A percentile compares a stretch with the other conserved stretches of the same genome.
Conservation (phyloP, 1,140 invertebrate species). For the Lycorma delicatula region DNA sequence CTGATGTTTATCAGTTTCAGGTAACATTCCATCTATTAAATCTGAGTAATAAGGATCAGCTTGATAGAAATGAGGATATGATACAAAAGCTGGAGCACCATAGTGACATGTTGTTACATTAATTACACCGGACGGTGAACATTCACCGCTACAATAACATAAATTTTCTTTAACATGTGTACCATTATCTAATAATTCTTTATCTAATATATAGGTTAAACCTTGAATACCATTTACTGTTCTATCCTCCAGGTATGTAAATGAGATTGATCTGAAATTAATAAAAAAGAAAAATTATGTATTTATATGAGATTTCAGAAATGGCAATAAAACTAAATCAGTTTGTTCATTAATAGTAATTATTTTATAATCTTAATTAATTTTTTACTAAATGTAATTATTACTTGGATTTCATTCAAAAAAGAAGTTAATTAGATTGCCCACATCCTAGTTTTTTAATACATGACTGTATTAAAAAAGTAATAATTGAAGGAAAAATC, state of each 20-base stretch:
- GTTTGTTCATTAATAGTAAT: too few species aligned
- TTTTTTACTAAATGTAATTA: too few species aligned
- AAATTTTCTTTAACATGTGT: slow-evolving; percentile 49
- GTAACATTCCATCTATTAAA: slow-evolving; percentile 47
- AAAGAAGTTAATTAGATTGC: too few species aligned
- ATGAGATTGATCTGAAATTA: slow-evolving; percentile 28
- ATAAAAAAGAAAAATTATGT: too few species aligned
- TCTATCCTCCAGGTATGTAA: slow-evolving; percentile 47
- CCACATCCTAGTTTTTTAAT: too few species aligned
- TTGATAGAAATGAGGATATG: slow-evolving; percentile 61
- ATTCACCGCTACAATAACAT: slow-evolving; percentile 60
- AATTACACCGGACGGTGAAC: slow-evolving; percentile 37
- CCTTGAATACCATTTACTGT: slow-evolving; percentile 35
- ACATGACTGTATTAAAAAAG: too few species aligned
- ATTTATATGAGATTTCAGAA: too few species aligned
- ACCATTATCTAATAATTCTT: slow-evolving; percentile 39
- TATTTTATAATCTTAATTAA: too few species aligned
- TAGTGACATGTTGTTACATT: slow-evolving; percentile 43
- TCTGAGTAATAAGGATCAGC: slow-evolving; percentile 48
- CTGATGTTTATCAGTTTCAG: slow-evolving; percentile 46
- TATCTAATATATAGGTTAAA: slow-evolving; percentile 36
- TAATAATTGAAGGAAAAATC: too few species aligned
- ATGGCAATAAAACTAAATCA: too few species aligned
- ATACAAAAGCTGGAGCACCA: slow-evolving; percentile 55
- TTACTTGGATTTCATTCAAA: too few species aligned